Conservation (phyloP, 2,113 vertebrate genomes). For the Athene noctua region DNA sequence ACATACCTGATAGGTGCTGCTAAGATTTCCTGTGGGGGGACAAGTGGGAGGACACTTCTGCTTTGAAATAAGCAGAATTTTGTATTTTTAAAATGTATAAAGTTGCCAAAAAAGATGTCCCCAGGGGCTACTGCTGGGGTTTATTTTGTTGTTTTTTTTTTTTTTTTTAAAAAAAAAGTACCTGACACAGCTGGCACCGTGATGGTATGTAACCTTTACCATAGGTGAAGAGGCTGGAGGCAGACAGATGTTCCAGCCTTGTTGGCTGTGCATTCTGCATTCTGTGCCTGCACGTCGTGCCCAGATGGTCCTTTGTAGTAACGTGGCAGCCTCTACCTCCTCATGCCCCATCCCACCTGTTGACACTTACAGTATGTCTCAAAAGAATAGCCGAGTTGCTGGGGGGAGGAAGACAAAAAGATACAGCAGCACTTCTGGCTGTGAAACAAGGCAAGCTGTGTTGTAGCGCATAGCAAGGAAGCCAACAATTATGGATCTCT, state of each 20-base stretch:
- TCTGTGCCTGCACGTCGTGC: background rate
- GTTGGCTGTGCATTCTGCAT: background rate
- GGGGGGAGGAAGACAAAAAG: constrained; percentile 7
- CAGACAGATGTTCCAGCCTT: constrained; percentile 16
- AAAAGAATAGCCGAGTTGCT: background rate
- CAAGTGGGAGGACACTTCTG: background rate
- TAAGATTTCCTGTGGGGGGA: fast-evolving
- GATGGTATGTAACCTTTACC: background rate
- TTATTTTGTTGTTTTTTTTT: too few relatives aligned
- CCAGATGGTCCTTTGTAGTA: constrained; percentile 45
- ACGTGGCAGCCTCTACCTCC: background rate
- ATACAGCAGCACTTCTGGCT: constrained; percentile 39
- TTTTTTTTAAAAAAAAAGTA: background rate
- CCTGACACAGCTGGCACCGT: background rate
- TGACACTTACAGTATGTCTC: background rate
- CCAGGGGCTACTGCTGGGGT: background rate
- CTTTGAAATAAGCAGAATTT: background rate
- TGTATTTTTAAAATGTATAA: background rate
- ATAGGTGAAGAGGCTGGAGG: constrained; percentile 26
- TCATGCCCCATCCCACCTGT: constrained; percentile 8
- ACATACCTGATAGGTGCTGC: fast-evolving
- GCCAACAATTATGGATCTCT: background rate
- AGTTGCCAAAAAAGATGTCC: background rate
- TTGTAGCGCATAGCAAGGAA: background rate
- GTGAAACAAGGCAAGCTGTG: constrained; percentile 23